Percentiles rank a stretch among this genome's conserved stretches.
Conservation (phyloP, 1,140 invertebrate genomes). For the Solenopsis invicta region DNA sequence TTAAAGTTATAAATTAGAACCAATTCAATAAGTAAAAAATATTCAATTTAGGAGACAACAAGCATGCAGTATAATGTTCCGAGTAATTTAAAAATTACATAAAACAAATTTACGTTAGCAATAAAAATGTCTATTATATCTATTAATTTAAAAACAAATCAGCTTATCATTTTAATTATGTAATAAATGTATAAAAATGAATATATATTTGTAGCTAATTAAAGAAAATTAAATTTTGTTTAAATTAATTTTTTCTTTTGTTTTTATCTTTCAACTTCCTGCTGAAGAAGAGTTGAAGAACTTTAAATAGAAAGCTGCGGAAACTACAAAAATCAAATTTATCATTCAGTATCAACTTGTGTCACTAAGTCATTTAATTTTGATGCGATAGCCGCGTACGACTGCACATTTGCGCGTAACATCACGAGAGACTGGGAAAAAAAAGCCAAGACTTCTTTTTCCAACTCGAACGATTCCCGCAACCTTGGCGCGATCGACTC, state of each 20-base stretch:
- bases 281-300: neutral
- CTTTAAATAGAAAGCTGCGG: neutral
- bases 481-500: constrained; percentile 69
- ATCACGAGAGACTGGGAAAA: neutral
- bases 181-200: neutral
- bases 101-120: no score
- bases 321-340: neutral
- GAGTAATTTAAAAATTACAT: no score
- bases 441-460: neutral
- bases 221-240: neutral
- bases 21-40: no score
- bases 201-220: neutral
- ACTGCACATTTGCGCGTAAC: neutral
- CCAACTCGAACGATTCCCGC: constrained; percentile 30
- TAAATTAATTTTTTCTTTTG: neutral
- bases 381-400: neutral
- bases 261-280: neutral
- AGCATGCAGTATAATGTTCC: no score
- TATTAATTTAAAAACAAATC: no score
- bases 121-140: no score
- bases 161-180: no score
- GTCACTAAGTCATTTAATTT: neutral
- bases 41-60: no score
- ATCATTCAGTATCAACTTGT: neutral
- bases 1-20: no score